These are phyloP conservation scores for Neopipo cinnamomea DNA, from an alignment of 2,113 vertebrate genomes.

Conservation along the genomic window DNA sequence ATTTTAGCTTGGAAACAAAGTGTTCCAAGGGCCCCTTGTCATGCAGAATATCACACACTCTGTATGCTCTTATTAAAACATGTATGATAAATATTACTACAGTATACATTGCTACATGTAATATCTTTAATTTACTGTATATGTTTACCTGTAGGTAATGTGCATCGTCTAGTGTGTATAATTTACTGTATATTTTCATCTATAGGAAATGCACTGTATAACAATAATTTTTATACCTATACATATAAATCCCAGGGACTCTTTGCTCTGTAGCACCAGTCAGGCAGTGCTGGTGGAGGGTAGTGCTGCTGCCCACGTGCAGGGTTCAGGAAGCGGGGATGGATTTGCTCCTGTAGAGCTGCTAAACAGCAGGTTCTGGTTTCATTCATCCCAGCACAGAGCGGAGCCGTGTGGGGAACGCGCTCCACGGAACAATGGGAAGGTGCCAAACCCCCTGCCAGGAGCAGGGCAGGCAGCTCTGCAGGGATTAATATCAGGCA, in stretches of 20 bases:
- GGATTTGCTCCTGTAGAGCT: background rate
- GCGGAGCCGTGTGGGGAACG: background rate
- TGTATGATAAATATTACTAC: background rate
- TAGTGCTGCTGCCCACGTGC: too few relatives aligned
- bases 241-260: background rate
- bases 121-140: background rate
- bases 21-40: background rate
- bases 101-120: background rate
- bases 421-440: accelerated
- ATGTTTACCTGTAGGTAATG: background rate
- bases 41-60: background rate
- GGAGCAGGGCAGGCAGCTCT: background rate
- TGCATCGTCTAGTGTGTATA: background rate
- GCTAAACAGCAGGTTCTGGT: background rate
- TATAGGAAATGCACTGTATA: background rate
- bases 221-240: background rate
- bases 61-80: background rate
- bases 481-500: background rate
- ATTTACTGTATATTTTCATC: background rate
- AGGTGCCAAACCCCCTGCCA: background rate
- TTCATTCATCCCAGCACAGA: background rate
- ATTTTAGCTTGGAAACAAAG: background rate
- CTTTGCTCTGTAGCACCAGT: background rate
- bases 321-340: background rate
- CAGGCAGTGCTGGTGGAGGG: background rate